phyloP scores from a whole-genome alignment of 2,888 invertebrate species.

The Philereme transversata region DNA sequence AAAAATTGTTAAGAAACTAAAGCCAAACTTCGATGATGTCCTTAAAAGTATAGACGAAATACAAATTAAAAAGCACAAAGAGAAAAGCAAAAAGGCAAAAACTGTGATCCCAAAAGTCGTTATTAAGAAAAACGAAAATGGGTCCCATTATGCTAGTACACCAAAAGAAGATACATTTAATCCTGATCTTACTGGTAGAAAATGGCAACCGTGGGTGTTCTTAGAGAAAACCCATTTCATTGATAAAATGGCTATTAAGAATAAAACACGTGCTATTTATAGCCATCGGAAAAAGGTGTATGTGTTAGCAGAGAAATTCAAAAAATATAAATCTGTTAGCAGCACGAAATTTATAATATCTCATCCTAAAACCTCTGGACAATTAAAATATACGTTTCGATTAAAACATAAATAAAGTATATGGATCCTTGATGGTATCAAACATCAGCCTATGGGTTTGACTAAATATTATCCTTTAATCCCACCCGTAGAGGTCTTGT shows the following conservation, averaged over 20 bases:
- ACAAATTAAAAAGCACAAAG: constrained; percentile 71
- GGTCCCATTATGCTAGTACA: constrained; percentile 77
- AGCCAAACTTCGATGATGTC: constrained; percentile 81
- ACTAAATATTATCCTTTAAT: constrained; percentile 28
- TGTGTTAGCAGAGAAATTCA: constrained; percentile 70
- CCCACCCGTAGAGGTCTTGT: constrained; percentile 61
- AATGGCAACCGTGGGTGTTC: constrained; percentile 82
- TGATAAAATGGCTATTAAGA: constrained; percentile 74
- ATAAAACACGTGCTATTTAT: constrained; percentile 69
- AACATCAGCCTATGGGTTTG: not conserved
- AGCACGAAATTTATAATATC: constrained; percentile 73
- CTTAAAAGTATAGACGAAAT: constrained; percentile 80
- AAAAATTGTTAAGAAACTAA: constrained; percentile 64
- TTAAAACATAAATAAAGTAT: constrained; percentile 67
- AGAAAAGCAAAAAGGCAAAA: constrained; percentile 67
- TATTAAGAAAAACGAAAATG: constrained; percentile 76
- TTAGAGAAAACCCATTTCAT: constrained; percentile 73
- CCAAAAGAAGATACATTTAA: constrained; percentile 59
- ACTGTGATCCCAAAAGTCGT: constrained; percentile 75
- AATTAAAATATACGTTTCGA: constrained; percentile 75
- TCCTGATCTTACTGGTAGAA: constrained; percentile 77
- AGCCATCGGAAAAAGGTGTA: constrained; percentile 69
- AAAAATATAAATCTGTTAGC: constrained; percentile 71
- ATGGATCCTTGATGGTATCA: constrained; percentile 3
- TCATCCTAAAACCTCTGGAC: constrained; percentile 64